These are phyloP conservation scores for Tricholauxania praeusta DNA, from an alignment of 2,888 invertebrate genomes.

Conservation along the genomic window DNA sequence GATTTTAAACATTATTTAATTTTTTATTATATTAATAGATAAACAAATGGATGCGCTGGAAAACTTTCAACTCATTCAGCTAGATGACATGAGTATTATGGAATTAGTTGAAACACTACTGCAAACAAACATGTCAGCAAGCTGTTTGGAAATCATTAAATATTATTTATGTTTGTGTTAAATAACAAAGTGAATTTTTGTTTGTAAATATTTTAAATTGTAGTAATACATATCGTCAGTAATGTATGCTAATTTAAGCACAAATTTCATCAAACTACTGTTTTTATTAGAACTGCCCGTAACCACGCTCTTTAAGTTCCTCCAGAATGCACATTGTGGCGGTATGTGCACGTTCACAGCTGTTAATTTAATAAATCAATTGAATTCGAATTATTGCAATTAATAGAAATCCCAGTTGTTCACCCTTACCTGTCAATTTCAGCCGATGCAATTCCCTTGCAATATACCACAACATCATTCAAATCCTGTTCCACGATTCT, in stretches of 20 bases:
- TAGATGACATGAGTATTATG: too few species aligned
- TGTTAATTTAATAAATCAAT: not conserved
- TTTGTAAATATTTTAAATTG: not conserved
- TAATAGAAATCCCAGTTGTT: too few species aligned
- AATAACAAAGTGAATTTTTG: too few species aligned
- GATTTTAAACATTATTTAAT: too few species aligned
- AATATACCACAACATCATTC: slow-evolving; percentile 23
- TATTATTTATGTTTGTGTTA: too few species aligned
- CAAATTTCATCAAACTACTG: too few species aligned
- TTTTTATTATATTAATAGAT: too few species aligned
- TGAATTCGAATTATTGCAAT: not conserved
- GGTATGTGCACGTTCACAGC: slow-evolving; percentile 36
- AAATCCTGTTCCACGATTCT: slow-evolving; percentile 17
- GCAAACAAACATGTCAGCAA: too few species aligned
- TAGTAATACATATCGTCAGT: not conserved
- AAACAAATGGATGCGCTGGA: too few species aligned
- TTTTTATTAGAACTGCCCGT: not conserved
- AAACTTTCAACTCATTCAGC: too few species aligned
- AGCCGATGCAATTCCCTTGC: slow-evolving; percentile 18
- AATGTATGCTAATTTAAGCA: not conserved
- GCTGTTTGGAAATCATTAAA: too few species aligned
- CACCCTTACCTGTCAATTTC: slow-evolving; percentile 33
- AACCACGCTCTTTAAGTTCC: slow-evolving; percentile 14
- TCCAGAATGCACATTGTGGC: slow-evolving; percentile 36
- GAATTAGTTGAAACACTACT: too few species aligned